phyloP scores from a whole-genome alignment of 2,797 vertebrate species.

The Leptoclinus maculatus region DNA sequence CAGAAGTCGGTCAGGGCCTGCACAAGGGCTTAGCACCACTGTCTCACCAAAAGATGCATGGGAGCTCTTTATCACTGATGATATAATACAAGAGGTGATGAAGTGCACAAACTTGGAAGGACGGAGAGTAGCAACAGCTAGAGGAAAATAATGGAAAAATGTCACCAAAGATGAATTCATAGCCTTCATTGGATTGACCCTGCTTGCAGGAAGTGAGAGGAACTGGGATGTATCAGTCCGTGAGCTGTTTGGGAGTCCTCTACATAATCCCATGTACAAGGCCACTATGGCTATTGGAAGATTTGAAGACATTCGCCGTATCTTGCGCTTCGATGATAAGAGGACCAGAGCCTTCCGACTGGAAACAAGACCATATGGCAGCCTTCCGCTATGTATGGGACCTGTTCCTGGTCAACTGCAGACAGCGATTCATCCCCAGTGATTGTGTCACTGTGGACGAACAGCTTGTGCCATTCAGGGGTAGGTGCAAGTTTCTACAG shows the following conservation, averaged over 20 bases:
- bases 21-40: neutral
- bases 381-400: constrained; percentile 15
- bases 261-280: constrained; percentile 27
- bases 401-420: constrained; percentile 36
- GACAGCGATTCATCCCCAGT: neutral
- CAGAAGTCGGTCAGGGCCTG: constrained; percentile 6
- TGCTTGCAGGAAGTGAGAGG: constrained; percentile 33
- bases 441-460: constrained; percentile 14
- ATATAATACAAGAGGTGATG: constrained; percentile 6
- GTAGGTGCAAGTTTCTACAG: neutral
- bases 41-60: constrained; percentile 31
- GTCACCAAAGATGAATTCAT: neutral
- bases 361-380: constrained; percentile 26
- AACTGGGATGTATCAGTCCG: constrained; percentile 14
- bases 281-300: constrained; percentile 14
- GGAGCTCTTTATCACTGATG: constrained; percentile 6
- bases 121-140: neutral
- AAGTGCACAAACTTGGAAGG: constrained; percentile 12
- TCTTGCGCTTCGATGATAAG: constrained; percentile 24
- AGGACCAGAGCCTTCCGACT: constrained; percentile 19
- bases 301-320: constrained; percentile 20
- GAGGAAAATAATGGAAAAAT: constrained; percentile 16
- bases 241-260: constrained; percentile 15
- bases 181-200: constrained; percentile 28
- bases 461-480: constrained; percentile 10